phyloP scores from a whole-genome alignment of 2,888 invertebrate genomes.

The Leptogaster cylindrica region DNA sequence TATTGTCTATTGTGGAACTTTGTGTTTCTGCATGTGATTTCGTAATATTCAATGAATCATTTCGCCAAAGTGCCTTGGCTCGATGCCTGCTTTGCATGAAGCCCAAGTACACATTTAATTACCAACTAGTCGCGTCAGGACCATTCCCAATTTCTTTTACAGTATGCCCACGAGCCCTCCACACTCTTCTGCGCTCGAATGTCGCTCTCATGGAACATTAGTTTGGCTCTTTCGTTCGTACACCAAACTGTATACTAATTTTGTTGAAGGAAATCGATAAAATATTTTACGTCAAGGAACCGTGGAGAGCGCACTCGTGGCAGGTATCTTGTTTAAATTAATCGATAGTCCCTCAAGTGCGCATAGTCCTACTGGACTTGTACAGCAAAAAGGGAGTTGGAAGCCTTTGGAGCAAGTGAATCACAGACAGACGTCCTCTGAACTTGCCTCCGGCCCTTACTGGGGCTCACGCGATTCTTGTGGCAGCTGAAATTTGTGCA shows the following conservation, averaged over 20 bases:
- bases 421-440: background rate
- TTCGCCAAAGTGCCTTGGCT: background rate
- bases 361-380: background rate
- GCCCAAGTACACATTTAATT: conserved; percentile 7
- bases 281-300: conserved; percentile 27
- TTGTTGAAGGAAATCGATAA: conserved; percentile 42
- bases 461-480: conserved; percentile 25
- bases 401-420: conserved; percentile 17
- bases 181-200: background rate
- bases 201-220: background rate
- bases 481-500: background rate
- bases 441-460: conserved; percentile 1
- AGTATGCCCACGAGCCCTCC: conserved; percentile 1
- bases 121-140: conserved; percentile 28
- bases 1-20: no score
- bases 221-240: conserved; percentile 41
- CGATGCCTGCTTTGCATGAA: background rate
- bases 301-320: conserved; percentile 28
- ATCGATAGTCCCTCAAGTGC: background rate
- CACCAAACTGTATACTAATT: conserved; percentile 42
- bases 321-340: background rate
- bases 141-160: conserved; percentile 28
- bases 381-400: background rate
- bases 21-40: no score
- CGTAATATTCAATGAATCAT: conserved; percentile 16